phyloP scores from a whole-genome alignment of 2,113 vertebrate genomes.

The Indicator indicator region DNA sequence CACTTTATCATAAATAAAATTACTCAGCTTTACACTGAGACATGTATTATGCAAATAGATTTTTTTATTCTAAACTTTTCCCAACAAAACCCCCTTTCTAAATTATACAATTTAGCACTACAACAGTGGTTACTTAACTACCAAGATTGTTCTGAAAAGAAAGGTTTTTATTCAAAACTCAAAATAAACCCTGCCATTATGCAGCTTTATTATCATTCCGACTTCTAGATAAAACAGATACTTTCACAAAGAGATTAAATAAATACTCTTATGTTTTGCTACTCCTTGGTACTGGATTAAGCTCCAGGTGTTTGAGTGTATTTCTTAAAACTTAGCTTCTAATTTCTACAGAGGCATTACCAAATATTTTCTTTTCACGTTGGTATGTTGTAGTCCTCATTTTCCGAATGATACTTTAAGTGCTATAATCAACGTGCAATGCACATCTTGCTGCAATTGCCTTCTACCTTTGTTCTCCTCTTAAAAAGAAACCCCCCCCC shows the following conservation, averaged over 20 bases:
- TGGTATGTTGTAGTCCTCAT: conserved; percentile 19
- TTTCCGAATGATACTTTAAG: conserved; percentile 22
- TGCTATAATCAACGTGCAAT: background rate
- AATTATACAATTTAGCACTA: conserved; percentile 42
- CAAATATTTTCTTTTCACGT: conserved; percentile 29
- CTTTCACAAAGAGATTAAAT: conserved; percentile 24
- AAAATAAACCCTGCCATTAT: conserved; percentile 16
- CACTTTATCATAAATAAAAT: conserved; percentile 78
- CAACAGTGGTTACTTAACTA: conserved; percentile 21
- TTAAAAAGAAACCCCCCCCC: background rate
- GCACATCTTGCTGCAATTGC: conserved; percentile 33
- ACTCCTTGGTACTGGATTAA: conserved; percentile 54
- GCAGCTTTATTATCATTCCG: conserved; percentile 47
- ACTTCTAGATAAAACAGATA: conserved; percentile 26
- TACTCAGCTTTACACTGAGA: conserved; percentile 80
- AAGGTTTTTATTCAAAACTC: conserved; percentile 33
- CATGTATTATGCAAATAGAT: conserved; percentile 79
- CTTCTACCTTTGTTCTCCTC: conserved; percentile 35
- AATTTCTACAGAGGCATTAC: conserved; percentile 53
- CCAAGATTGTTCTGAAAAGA: conserved; percentile 17
- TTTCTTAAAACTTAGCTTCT: conserved; percentile 66
- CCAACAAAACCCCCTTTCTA: conserved; percentile 23
- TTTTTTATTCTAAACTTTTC: conserved; percentile 67
- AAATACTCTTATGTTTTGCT: conserved; percentile 54
- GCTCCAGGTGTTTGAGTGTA: conserved; percentile 31